Conservation (phyloP, 37 sponge, comb jelly and placozoan genomes). For the Mnemiopsis leidyi region DNA sequence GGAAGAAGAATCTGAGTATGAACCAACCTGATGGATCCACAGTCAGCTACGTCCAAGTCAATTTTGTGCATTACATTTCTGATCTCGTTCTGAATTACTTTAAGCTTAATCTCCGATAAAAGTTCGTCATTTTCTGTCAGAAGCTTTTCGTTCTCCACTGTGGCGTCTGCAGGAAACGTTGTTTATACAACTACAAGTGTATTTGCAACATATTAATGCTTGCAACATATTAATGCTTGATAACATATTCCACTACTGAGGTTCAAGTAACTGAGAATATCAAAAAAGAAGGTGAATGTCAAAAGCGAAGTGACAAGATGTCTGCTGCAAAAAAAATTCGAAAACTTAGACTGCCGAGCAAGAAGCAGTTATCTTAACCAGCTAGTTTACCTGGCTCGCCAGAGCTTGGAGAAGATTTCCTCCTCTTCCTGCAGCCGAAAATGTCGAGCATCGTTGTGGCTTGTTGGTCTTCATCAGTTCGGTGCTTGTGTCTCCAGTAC, state of each 20-base stretch:
- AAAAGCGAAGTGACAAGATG: too few species aligned
- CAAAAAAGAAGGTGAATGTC: too few species aligned
- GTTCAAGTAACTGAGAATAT: too few species aligned
- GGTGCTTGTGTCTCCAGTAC: constrained; percentile 37
- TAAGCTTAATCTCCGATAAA: background rate
- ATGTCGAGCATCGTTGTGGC: constrained; percentile 1
- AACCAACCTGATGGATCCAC: constrained; percentile 37
- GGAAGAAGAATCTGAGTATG: too few species aligned
- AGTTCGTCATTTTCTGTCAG: background rate
- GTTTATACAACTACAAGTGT: too few species aligned
- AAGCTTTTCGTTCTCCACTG: background rate
- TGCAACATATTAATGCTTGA: too few species aligned
- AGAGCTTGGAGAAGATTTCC: constrained; percentile 2
- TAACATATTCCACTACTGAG: too few species aligned
- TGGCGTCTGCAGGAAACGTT: background rate
- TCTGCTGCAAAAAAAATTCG: background rate
- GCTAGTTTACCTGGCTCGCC: too few species aligned
- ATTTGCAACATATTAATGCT: too few species aligned
- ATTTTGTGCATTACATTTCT: constrained; percentile 28
- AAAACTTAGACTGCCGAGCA: background rate
- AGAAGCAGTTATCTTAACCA: too few species aligned
- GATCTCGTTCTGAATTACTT: constrained; percentile 36
- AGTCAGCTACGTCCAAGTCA: background rate
- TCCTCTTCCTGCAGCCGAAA: background rate
- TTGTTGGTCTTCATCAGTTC: background rate